phyloP scores from a whole-genome alignment of 2,797 vertebrate species.

The Sandelia bainsii region DNA sequence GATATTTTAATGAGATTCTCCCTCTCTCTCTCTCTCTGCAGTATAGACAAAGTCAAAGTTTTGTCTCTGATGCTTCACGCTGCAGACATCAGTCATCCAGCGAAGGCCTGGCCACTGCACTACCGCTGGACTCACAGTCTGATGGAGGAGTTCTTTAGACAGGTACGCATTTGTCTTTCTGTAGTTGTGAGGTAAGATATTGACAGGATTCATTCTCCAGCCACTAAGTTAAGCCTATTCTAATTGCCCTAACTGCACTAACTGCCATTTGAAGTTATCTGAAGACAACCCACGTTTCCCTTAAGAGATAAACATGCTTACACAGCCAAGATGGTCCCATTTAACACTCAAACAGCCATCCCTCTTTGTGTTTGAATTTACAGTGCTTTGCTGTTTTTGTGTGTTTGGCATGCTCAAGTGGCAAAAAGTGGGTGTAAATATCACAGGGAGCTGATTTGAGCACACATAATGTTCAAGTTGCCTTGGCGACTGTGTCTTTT shows the following conservation, averaged over 20 bases:
- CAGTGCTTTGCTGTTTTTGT: background rate
- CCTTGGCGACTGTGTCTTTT: constrained; percentile 44
- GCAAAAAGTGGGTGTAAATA: constrained; percentile 1
- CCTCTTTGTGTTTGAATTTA: background rate
- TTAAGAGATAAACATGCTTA: no score
- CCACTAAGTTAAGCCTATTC: no score
- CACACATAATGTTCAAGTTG: background rate
- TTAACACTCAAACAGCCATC: no score
- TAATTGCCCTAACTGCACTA: no score
- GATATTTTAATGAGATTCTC: background rate
- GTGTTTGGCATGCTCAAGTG: background rate
- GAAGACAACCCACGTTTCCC: no score
- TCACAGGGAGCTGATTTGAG: background rate
- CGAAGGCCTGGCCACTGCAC: constrained; percentile 95
- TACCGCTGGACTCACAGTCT: constrained; percentile 96
- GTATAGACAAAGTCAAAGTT: constrained; percentile 96
- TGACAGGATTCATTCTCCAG: no score
- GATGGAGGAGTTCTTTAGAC: constrained; percentile 99
- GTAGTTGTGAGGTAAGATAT: no score
- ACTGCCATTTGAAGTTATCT: no score
- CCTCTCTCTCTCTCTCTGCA: constrained; percentile 71
- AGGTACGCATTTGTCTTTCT: constrained; percentile 77
- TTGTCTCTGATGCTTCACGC: constrained; percentile 98
- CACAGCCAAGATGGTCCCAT: no score
- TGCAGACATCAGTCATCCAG: constrained; percentile 98